Evolutionary conservation across 2,888 invertebrate genomes (phyloP), one percentile per base, ranked within the genome.

Genomic region (Pristionchus entomophagus): DNA sequence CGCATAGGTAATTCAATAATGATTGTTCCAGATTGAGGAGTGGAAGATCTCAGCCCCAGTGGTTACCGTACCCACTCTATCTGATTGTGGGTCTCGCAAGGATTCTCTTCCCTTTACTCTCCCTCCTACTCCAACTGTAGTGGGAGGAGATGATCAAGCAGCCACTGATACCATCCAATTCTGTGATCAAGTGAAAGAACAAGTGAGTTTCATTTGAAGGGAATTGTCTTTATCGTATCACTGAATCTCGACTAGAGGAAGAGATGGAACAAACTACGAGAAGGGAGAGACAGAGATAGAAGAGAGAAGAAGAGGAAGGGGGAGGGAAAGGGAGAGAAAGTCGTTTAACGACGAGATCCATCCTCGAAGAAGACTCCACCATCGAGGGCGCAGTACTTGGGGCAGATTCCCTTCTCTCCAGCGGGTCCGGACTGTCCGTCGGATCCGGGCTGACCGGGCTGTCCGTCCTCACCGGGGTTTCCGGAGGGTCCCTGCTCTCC

Each of bases 41-140:
- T 90, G 90, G 90, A 86, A 85, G 14, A 92, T 92, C 12, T 89
- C 90, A 32, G 91, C 92, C 45, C 92, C 92, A n/a, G 90, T 91
- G 22, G 91, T 92, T 19, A 91, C 91, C 49, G 92, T 91, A 62
- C 89, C 90, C 51, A 90, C 91, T 2, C 86, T 89, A 53, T 89
- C 91, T 22, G 87, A 88, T 22, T 87, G 87, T 17, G 88, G 87
- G 73, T 87, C 89, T 22, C 88, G 87, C 5, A 65, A 65, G 62
- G 83, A 65, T 29, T 80, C 78, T 5, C 14, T 38, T 12, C 49
- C 82, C n/a, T 82, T 49, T 29, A 82, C 41, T 59, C 56, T 82
- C 26, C 82, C 82, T 4, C 59, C 82, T n/a, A 80, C 78, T 80
- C 78, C 78, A 8, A 80, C 49, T 80, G n/a, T n/a, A n/a, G 51